Percentiles rank a stretch among this genome's conserved stretches.
Conservation (phyloP, 30 jellyfish, hydroid and myxozoan genomes). For the Mastigias papua region DNA sequence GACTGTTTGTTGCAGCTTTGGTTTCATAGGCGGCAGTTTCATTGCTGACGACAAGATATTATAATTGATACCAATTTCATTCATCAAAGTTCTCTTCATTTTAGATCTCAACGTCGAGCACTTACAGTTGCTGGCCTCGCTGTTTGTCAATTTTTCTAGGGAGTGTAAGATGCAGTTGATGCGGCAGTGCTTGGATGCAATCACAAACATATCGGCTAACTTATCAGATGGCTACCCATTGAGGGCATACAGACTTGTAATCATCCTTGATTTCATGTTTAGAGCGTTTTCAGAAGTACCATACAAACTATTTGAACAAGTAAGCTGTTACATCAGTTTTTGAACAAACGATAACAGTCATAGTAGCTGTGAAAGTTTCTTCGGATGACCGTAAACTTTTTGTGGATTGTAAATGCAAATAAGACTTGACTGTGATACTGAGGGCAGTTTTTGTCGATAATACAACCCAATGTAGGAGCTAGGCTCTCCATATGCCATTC, state of each 20-base stretch:
- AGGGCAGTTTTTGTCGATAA: too few species aligned
- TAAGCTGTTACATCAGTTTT: not conserved
- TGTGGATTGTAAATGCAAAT: too few species aligned
- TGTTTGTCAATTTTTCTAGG: constrained; percentile 57
- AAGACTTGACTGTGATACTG: too few species aligned
- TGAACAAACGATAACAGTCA: too few species aligned
- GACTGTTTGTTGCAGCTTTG: too few species aligned
- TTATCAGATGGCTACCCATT: constrained; percentile 19
- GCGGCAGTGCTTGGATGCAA: constrained; percentile 19
- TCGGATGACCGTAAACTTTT: too few species aligned
- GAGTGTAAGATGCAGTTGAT: constrained; percentile 46
- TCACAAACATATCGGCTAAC: constrained; percentile 10
- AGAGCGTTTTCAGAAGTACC: constrained; percentile 53
- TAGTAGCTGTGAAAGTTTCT: too few species aligned
- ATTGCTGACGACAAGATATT: too few species aligned
- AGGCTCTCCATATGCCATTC: too few species aligned
- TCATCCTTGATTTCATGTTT: constrained; percentile 51
- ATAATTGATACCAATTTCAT: not conserved
- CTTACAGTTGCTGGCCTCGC: constrained; percentile 72
- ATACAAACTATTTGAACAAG: constrained; percentile 56
- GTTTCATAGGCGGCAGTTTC: too few species aligned
- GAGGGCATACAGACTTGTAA: constrained; percentile 41
- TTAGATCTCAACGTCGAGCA: constrained; percentile 88
- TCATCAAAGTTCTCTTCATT: not conserved
- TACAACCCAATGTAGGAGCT: too few species aligned